A percentile compares a stretch with the other conserved stretches of the same genome.
Evolutionary conservation across 2,113 vertebrate species (phyloP).

Genomic region (Phoenicopterus ruber): DNA sequence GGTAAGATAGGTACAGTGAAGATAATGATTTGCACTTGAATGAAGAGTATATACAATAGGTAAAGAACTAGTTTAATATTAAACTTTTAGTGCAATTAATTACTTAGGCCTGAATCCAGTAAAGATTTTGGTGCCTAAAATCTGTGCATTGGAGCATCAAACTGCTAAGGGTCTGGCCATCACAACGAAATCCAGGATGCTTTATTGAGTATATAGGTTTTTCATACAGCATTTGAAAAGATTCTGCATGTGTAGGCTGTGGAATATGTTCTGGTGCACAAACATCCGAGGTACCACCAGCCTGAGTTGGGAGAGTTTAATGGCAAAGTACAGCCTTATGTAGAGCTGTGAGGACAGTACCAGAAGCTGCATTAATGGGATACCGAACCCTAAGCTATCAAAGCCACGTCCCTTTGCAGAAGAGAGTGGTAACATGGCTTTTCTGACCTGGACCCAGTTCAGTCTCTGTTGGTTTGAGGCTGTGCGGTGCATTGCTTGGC

Average conservation of each 20-base stretch:
- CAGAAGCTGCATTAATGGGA: background rate
- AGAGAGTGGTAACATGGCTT: background rate
- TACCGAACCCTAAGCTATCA: background rate
- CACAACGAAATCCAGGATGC: background rate
- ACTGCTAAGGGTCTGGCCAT: background rate
- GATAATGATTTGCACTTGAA: background rate
- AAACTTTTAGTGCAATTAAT: background rate
- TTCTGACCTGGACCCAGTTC: background rate
- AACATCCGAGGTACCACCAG: background rate
- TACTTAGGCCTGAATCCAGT: background rate
- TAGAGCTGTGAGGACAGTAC: too few relatives aligned
- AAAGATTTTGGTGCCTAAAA: background rate
- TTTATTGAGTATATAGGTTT: background rate
- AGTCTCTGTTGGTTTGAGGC: background rate
- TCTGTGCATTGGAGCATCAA: background rate
- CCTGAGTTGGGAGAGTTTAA: background rate
- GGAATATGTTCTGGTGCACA: background rate
- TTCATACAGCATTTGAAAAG: background rate
- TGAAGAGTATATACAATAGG: background rate
- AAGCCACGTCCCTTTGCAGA: background rate
- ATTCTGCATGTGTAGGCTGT: background rate
- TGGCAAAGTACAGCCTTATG: background rate
- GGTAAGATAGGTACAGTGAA: background rate
- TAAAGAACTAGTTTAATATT: background rate
- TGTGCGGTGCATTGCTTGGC: background rate